Base-by-base conservation (phyloP, 1,140 invertebrate genomes). In the Apis cerana region DNA sequence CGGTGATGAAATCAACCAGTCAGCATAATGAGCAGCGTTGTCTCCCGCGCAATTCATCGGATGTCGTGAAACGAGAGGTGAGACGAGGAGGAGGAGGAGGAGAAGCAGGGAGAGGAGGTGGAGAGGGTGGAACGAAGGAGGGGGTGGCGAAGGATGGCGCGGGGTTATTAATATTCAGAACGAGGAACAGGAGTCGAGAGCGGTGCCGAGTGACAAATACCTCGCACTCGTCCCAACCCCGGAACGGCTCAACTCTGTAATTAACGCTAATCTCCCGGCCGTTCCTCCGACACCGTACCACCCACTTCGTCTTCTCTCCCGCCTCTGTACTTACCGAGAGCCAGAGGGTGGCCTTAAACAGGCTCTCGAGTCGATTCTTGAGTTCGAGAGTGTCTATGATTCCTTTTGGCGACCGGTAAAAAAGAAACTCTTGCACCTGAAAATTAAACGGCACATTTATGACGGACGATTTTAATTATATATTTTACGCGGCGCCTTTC, bases 121-220 rank as follows among this genome's bases (percentile, higher is more conserved):
- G 61, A 65, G 52, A 54, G 48, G 75, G 85, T 86, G 54, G 74
- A 59, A 58, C 52, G 13, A 69, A 59, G 56, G 67, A 65, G 68
- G 68, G 23, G 82, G 58, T 70, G 79, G 68, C 68, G 75, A 80
- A 81, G 85, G 59, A 80, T 72, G 70, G 58, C n/a, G 79, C 62
- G 84, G 89, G 90, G 89, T 93, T 93, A 94, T 94, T 94, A 94
- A 94, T 94, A 94, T 94, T 93, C 92, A 90, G 82, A 86, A 88
- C 88, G 89, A 87, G 86, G 84, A 89, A 86, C 82, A 84, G 91
- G 88, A 90, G 87, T 86, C 87, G 82, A 75, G 80, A 88, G 88
- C 91, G 89, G 89, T 89, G 89, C 88, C 88, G 86, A 91, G 93
- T 94, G 93, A 93, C 93, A 94, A 94, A 94, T 94, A 93, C 90